Conservation (phyloP, 2,797 vertebrate species). For the Thalassophryne amazonica region DNA sequence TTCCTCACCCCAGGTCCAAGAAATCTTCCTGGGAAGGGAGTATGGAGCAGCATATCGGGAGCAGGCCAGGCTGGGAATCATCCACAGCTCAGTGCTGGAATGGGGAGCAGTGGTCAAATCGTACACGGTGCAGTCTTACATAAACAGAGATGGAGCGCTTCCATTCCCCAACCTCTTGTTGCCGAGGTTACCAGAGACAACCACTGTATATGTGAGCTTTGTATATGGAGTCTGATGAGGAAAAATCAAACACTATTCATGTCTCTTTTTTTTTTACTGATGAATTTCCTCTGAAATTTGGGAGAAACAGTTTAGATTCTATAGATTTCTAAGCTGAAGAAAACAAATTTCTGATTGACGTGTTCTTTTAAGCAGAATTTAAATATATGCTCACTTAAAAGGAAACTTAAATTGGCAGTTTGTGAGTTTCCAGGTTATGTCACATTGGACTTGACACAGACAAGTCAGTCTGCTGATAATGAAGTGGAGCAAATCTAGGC, state of each 20-base stretch:
- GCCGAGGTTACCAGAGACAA: conserved; percentile 53
- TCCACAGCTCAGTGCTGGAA: conserved; percentile 62
- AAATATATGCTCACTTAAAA: neutral
- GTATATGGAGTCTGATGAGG: too few relatives aligned
- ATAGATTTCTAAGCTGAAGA: too few relatives aligned
- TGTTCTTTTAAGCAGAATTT: neutral
- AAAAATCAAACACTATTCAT: too few relatives aligned
- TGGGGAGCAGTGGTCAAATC: conserved; percentile 55
- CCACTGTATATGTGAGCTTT: conserved; percentile 68
- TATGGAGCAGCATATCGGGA: conserved; percentile 56
- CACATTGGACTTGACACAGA: neutral
- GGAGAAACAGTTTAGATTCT: too few relatives aligned
- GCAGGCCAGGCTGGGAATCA: conserved; percentile 64
- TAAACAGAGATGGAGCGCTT: conserved; percentile 53
- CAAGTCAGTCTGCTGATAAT: neutral
- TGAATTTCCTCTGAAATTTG: too few relatives aligned
- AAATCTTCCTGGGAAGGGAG: conserved; percentile 62
- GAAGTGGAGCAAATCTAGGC: too few relatives aligned
- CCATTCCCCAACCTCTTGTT: conserved; percentile 65
- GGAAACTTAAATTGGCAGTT: neutral
- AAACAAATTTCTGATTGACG: neutral
- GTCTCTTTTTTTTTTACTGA: too few relatives aligned
- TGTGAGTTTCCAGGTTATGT: neutral
- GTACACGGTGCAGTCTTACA: conserved; percentile 69
- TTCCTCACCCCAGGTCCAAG: conserved; percentile 48